A percentile compares a stretch with the other conserved stretches of the same genome.
Evolutionary conservation across 2,113 vertebrate genomes (phyloP).

Genomic region (Aegithalos caudatus): DNA sequence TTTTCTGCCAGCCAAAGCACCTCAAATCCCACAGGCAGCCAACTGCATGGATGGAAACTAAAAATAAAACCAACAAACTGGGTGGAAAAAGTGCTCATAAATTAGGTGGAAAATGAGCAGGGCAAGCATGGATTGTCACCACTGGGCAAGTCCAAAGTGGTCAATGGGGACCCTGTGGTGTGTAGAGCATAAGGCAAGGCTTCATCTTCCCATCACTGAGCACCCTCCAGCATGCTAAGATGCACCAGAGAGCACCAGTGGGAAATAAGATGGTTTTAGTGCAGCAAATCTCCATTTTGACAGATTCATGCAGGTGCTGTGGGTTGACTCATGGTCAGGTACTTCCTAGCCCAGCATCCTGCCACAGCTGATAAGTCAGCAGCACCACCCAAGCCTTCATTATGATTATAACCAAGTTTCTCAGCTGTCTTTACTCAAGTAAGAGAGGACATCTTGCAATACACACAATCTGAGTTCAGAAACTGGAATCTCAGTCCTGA

Average conservation of each 20-base stretch:
- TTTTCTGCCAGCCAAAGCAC: background rate
- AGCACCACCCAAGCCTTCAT: background rate
- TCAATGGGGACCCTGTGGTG: accelerated
- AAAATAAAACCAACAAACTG: background rate
- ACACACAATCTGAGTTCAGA: background rate
- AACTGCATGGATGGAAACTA: background rate
- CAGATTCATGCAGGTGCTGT: background rate
- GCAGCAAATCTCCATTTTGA: background rate
- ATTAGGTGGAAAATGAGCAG: background rate
- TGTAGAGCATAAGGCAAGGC: background rate
- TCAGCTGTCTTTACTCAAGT: background rate
- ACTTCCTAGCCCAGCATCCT: background rate
- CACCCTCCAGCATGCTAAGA: background rate
- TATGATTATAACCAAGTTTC: background rate
- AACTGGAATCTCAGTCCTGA: background rate
- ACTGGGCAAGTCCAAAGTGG: background rate
- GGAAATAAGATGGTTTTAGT: background rate
- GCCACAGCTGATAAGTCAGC: background rate
- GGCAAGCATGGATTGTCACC: background rate
- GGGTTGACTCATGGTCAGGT: background rate
- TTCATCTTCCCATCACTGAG: background rate
- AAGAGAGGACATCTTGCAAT: background rate
- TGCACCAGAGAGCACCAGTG: background rate
- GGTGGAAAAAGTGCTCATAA: background rate
- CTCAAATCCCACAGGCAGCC: background rate